Evolutionary conservation across 2,113 vertebrate species (phyloP).

Genomic region (Sialia sialis): DNA sequence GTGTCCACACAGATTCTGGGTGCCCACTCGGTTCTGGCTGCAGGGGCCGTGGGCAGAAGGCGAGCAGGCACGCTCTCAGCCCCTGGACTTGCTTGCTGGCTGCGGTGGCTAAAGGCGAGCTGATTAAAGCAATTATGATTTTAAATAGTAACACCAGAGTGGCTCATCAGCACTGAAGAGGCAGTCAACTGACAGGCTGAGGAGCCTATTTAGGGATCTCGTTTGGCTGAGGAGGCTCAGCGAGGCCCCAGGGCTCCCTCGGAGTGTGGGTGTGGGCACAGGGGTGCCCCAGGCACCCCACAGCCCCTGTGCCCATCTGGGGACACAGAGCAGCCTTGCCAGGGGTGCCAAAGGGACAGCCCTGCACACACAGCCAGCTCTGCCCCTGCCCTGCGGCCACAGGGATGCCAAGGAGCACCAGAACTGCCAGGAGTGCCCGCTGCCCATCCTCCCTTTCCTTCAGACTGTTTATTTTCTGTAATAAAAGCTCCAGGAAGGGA

Average conservation of each 20-base stretch:
- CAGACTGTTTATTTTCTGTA: neutral
- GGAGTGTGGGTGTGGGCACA: fast-evolving
- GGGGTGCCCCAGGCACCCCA: neutral
- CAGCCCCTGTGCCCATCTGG: fast-evolving
- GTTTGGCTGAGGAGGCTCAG: neutral
- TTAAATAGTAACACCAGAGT: conserved; percentile 59
- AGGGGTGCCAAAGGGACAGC: neutral
- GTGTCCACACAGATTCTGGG: too few relatives aligned
- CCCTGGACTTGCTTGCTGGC: neutral
- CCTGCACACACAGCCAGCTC: fast-evolving
- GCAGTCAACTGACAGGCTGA: conserved; percentile 49
- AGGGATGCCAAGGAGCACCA: neutral
- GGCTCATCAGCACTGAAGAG: conserved; percentile 55
- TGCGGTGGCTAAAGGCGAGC: conserved; percentile 17
- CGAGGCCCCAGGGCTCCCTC: neutral
- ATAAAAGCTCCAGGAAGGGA: neutral
- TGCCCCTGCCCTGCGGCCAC: neutral
- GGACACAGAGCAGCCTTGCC: neutral
- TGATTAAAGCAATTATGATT: conserved; percentile 59
- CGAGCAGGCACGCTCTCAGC: neutral
- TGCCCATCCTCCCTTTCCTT: neutral
- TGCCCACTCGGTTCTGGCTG: too few relatives aligned
- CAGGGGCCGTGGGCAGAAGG: too few relatives aligned
- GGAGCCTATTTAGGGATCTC: conserved; percentile 41
- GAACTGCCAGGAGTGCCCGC: neutral